Base-by-base conservation (phyloP, 64 coral and sea anemone genomes). In the Pocillopora verrucosa region DNA sequence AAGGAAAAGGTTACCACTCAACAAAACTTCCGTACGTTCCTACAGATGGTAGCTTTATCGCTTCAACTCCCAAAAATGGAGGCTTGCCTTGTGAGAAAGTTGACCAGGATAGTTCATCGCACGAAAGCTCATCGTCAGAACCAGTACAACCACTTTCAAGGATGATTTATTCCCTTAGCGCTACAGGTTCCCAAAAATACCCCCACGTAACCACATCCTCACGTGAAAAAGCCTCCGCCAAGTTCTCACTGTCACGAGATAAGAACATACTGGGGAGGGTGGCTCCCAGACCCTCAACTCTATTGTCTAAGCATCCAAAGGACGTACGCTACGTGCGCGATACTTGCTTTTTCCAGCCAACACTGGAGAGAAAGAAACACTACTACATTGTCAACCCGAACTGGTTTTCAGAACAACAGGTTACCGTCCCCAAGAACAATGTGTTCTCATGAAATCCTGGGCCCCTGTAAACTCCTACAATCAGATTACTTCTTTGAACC, bases 401-500 rank as follows among this genome's bases (percentile, higher is more conserved):
- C 16, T 93, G 92, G 92, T 89, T 85, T 51, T 89, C 87, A 36
- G 92, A 91, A 10, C 80, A 84, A 76, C 74, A 77, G 19, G 78
- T 57, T 1, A 61, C 16, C 9, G 86, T 92, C 16, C 65, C 74
- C 26, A 87, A 92, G 61, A 92, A 92, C 19, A 87, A 80, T 30
- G 22, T 86, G 58, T 91, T 91, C 69, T 87, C 76, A 67, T 92
- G 60, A 63, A 51, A 51, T 51, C 3, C 7, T 51, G 41, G 41
- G 41, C 41, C 41, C 41, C 41, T 51, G 3, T 51, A 51, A 51
- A 51, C 7, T 51, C 41, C 0, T 51, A 7, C 7, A 51, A 0
- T 51, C 41, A 51, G 41, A 51, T 51, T 4, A 4, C 41, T 4
- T 4, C 41, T 51, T 4, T 51, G 41, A 51, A 51, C 11, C 61